A percentile compares a stretch with the other conserved stretches of the same genome.
Evolutionary conservation across 2,797 vertebrate species (phyloP).

Genomic region (Chrysocyon brachyurus): DNA sequence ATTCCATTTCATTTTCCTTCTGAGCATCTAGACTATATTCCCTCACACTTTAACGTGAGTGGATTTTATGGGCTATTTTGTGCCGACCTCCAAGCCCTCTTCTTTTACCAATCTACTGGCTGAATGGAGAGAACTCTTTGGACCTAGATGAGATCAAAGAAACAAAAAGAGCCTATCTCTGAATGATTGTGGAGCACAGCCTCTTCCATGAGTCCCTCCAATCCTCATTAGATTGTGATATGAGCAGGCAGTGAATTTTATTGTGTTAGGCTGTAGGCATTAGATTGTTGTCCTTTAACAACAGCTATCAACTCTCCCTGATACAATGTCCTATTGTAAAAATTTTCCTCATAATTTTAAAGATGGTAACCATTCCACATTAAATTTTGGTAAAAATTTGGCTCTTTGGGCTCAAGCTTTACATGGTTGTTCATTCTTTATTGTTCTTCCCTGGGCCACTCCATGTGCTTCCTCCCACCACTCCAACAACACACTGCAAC

Average conservation of each 20-base stretch:
- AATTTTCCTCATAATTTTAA: conserved; percentile 44
- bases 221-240: neutral
- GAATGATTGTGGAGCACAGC: neutral
- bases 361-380: neutral
- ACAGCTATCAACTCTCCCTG: neutral
- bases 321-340: neutral
- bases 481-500: neutral
- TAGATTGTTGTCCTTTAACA: neutral
- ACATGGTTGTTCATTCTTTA: neutral
- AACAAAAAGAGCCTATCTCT: neutral
- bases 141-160: neutral
- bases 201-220: neutral
- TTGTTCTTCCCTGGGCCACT: neutral
- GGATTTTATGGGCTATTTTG: neutral
- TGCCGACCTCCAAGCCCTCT: neutral
- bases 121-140: neutral
- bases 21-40: neutral
- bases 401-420: neutral
- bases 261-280: neutral
- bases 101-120: neutral
- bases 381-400: conserved; percentile 40
- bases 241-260: neutral
- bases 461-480: neutral
- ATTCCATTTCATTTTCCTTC: conserved; percentile 21
- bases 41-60: neutral